Conservation (phyloP, 2,797 vertebrate species). For the Pangasius krempfi region DNA sequence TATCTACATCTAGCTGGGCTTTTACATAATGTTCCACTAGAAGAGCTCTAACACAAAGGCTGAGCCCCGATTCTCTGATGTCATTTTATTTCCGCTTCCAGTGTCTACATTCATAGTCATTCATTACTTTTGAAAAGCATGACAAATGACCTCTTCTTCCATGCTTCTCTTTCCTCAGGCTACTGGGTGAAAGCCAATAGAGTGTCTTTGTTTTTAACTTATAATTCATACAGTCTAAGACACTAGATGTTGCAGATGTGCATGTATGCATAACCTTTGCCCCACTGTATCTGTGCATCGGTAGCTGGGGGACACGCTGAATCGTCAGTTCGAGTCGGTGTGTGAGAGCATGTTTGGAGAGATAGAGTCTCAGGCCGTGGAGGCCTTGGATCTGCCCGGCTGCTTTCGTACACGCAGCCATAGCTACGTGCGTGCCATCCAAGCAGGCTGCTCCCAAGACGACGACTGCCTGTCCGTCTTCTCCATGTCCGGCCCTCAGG, state of each 20-base stretch:
- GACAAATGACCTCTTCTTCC: conserved; percentile 40
- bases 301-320: conserved; percentile 91
- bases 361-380: conserved; percentile 94
- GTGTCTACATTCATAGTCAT: conserved; percentile 39
- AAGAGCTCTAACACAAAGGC: conserved; percentile 40
- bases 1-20: conserved; percentile 24
- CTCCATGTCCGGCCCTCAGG: conserved; percentile 87
- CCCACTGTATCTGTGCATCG: conserved; percentile 27
- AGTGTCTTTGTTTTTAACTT: conserved; percentile 28
- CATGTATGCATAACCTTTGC: conserved; percentile 17
- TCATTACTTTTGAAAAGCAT: conserved; percentile 42
- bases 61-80: conserved; percentile 22
- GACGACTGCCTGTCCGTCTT: conserved; percentile 97
- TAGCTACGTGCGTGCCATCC: conserved; percentile 98
- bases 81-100: conserved; percentile 38
- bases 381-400: conserved; percentile 95
- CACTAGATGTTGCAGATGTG: not conserved
- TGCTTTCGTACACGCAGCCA: conserved; percentile 98
- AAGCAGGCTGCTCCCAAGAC: conserved; percentile 97
- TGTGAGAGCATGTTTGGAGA: conserved; percentile 96
- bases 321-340: conserved; percentile 91
- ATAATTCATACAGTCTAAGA: conserved; percentile 1
- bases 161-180: conserved; percentile 13
- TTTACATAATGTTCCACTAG: conserved; percentile 30
- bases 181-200: conserved; percentile 13